Conservation (phyloP, 2,797 vertebrate species). For the Echiichthys vipera region DNA sequence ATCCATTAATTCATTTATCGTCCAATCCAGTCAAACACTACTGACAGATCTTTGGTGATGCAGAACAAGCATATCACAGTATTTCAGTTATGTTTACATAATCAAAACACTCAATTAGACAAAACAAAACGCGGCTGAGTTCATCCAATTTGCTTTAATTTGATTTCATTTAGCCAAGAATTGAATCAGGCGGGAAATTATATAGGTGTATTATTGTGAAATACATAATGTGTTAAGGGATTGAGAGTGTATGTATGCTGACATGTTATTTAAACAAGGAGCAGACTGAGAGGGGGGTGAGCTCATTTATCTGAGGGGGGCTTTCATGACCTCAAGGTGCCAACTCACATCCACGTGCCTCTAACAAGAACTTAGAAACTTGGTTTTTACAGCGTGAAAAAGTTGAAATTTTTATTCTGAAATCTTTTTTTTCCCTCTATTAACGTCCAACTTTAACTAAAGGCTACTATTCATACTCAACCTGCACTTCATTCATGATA, state of each 20-base stretch:
- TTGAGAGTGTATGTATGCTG: conserved; percentile 55
- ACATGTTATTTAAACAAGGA: conserved; percentile 75
- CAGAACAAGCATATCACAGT: conserved; percentile 39
- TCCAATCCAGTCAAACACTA: conserved; percentile 42
- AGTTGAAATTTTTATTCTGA: conserved; percentile 24
- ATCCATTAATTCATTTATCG: conserved; percentile 4
- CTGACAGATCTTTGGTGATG: conserved; percentile 54
- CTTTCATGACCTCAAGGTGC: conserved; percentile 67
- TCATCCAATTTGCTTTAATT: conserved; percentile 80
- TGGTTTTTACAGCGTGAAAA: neutral
- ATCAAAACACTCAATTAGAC: conserved; percentile 78
- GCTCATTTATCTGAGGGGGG: conserved; percentile 49
- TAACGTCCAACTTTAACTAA: conserved; percentile 1
- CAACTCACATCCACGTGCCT: conserved; percentile 40
- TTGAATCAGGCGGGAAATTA: conserved; percentile 73
- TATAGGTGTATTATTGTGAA: conserved; percentile 61
- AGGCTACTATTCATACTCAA: neutral
- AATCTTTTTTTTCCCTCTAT: conserved; percentile 21
- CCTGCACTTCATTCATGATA: conserved; percentile 26
- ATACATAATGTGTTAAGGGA: conserved; percentile 52
- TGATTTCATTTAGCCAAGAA: conserved; percentile 73
- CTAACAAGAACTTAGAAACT: conserved; percentile 23
- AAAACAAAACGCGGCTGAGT: conserved; percentile 70
- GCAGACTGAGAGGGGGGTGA: conserved; percentile 36
- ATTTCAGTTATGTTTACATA: conserved; percentile 73